These are phyloP conservation scores for Notodonta dromedarius DNA, from an alignment of 2,888 invertebrate genomes.

Conservation along the genomic window DNA sequence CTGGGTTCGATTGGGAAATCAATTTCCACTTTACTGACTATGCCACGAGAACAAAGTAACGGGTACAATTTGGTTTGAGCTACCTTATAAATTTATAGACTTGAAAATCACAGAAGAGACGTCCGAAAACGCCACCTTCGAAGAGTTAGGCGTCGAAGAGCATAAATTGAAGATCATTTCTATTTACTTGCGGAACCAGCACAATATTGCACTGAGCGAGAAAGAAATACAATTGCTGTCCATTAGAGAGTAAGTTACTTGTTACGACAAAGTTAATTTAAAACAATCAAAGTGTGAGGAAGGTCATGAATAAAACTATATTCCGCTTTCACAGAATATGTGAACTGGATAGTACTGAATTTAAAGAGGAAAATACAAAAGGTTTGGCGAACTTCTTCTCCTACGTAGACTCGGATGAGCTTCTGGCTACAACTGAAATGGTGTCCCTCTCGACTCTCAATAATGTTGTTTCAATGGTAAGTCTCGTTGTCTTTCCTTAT, in stretches of 20 bases:
- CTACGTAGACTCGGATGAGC: conserved; percentile 51
- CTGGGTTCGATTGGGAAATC: too few relatives aligned
- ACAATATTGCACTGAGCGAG: conserved; percentile 11
- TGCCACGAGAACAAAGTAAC: too few relatives aligned
- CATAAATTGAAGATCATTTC: conserved; percentile 7
- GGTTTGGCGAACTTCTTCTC: conserved; percentile 50
- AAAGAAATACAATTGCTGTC: conserved; percentile 6
- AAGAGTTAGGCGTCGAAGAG: conserved; percentile 11
- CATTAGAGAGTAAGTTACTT: conserved; percentile 11
- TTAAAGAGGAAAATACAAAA: neutral
- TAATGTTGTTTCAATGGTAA: neutral
- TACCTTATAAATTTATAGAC: conserved; percentile 6
- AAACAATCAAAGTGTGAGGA: too few relatives aligned
- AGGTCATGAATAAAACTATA: neutral
- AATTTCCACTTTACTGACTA: too few relatives aligned
- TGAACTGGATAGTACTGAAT: neutral
- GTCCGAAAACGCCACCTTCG: conserved; percentile 4
- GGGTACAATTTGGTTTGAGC: too few relatives aligned
- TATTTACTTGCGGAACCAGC: conserved; percentile 10
- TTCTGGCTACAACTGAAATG: conserved; percentile 49
- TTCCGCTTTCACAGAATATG: neutral
- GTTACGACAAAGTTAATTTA: too few relatives aligned
- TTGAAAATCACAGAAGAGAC: conserved; percentile 10
- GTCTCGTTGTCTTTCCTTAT: neutral
- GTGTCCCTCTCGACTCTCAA: conserved; percentile 46